Evolutionary conservation across 2,888 invertebrate genomes (phyloP).

Genomic region (Erpobdella octoculata): DNA sequence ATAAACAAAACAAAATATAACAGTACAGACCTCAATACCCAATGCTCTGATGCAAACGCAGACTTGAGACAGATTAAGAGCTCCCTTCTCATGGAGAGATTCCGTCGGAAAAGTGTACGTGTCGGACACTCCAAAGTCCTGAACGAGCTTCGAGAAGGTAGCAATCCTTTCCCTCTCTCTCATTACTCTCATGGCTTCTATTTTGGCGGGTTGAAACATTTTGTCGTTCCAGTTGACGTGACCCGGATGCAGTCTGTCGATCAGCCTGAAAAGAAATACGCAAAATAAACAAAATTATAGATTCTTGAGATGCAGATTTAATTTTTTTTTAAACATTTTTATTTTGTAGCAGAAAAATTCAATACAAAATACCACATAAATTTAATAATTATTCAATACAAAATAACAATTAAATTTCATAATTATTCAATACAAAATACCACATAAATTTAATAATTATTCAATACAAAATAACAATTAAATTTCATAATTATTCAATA

Average conservation of each 20-base stretch:
- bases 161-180: constrained; percentile 25
- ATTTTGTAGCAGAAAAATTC: not conserved
- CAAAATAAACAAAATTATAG: not conserved
- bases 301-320: not conserved
- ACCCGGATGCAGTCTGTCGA: constrained; percentile 35
- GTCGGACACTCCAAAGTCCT: constrained; percentile 35
- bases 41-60: constrained; percentile 36
- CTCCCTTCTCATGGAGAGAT: constrained; percentile 36
- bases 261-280: constrained; percentile 30
- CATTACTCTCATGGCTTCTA: constrained; percentile 33
- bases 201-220: constrained; percentile 36
- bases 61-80: constrained; percentile 37
- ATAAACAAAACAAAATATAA: not conserved
- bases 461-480: too few species aligned
- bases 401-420: too few species aligned
- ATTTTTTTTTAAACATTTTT: not conserved
- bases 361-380: not conserved
- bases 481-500: too few species aligned
- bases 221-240: constrained; percentile 37
- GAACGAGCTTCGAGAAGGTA: constrained; percentile 29
- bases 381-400: too few species aligned
- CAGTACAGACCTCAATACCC: constrained; percentile 34
- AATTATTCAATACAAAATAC: too few species aligned
- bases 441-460: too few species aligned
- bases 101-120: constrained; percentile 38